phyloP scores from a whole-genome alignment of 2,888 invertebrate species.

The Margaritifera margaritifera region DNA sequence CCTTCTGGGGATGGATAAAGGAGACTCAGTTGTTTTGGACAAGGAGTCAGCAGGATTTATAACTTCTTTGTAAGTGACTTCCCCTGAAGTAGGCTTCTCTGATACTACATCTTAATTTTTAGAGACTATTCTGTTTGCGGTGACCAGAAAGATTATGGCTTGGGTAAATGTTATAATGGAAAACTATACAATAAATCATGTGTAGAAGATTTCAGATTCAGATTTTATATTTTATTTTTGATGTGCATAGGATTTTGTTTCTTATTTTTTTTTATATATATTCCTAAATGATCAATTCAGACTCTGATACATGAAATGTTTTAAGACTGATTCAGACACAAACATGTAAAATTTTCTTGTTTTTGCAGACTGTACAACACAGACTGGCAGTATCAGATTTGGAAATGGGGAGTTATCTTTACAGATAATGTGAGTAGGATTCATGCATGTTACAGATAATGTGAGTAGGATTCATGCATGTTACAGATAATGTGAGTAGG shows the following conservation, averaged over 20 bases:
- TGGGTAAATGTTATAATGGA: too few relatives aligned
- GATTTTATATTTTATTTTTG: background rate
- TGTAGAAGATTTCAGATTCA: too few relatives aligned
- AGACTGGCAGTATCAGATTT: conserved; percentile 98
- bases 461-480: too few relatives aligned
- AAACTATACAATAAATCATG: too few relatives aligned
- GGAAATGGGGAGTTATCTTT: conserved; percentile 98
- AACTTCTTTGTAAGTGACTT: conserved; percentile 62
- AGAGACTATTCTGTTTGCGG: too few relatives aligned
- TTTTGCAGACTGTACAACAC: conserved; percentile 85
- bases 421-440: conserved; percentile 86
- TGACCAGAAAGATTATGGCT: too few relatives aligned
- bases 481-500: too few relatives aligned
- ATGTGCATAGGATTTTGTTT: conserved; percentile 3
- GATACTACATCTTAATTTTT: too few relatives aligned
- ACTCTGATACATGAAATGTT: conserved; percentile 32
- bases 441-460: too few relatives aligned
- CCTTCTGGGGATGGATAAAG: conserved; percentile 92
- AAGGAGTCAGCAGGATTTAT: conserved; percentile 50
- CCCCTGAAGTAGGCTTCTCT: background rate
- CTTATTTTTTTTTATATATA: background rate
- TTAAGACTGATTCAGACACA: background rate
- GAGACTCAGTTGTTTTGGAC: conserved; percentile 53
- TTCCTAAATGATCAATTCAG: conserved; percentile 6
- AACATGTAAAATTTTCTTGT: background rate